phyloP scores from a whole-genome alignment of 2,113 vertebrate species.

The Hippolais icterina region DNA sequence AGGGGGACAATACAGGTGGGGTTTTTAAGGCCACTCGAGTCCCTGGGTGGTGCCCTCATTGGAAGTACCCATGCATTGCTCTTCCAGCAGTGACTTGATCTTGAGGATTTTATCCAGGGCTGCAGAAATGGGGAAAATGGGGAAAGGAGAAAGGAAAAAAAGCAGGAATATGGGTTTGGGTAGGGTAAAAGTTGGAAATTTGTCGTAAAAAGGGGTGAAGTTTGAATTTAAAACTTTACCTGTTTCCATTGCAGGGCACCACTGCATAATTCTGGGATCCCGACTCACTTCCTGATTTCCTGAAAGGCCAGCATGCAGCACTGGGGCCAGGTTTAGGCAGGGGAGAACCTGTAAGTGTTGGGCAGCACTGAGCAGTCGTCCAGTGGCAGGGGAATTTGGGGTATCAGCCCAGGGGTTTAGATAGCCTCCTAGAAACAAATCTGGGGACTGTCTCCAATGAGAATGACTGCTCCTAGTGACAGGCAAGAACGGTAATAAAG shows the following conservation, averaged over 20 bases:
- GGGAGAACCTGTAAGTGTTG: too few relatives aligned
- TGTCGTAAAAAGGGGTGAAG: background rate
- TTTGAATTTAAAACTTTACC: background rate
- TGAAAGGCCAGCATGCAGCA: background rate
- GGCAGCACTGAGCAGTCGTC: too few relatives aligned
- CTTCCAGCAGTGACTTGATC: background rate
- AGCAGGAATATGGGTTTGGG: background rate
- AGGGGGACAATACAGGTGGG: too few relatives aligned
- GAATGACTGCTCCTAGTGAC: background rate
- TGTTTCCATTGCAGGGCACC: background rate
- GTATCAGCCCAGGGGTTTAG: background rate
- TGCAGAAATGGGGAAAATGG: background rate
- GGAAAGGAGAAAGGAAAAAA: background rate
- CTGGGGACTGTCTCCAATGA: background rate
- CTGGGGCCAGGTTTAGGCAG: background rate
- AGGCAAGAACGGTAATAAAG: background rate
- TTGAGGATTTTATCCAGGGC: background rate
- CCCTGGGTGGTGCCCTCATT: rapidly evolving
- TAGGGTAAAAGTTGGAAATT: background rate
- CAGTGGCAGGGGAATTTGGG: background rate
- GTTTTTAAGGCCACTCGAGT: background rate
- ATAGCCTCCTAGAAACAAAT: too few relatives aligned
- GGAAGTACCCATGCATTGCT: background rate
- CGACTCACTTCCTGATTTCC: background rate
- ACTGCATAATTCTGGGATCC: background rate